Conservation (phyloP, 2,888 invertebrate genomes). For the Spilarctia lutea region DNA sequence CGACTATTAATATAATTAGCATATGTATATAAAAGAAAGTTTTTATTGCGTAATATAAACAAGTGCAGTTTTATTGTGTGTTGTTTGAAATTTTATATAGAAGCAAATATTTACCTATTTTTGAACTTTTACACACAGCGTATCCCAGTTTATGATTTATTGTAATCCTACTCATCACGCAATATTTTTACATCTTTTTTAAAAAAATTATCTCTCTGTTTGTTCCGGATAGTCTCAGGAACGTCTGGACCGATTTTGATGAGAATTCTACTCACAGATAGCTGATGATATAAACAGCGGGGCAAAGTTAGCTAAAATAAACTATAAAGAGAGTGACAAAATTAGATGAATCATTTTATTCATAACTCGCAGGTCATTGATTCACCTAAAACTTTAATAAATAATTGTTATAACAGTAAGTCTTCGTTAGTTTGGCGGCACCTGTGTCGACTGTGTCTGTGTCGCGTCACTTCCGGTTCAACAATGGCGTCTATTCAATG, state of each 20-base stretch:
- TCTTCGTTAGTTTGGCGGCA: constrained; percentile 9
- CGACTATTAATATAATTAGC: constrained; percentile 17
- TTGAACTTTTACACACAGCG: too few relatives aligned
- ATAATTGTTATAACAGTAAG: constrained; percentile 8
- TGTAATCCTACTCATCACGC: too few relatives aligned
- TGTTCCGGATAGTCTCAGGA: too few relatives aligned
- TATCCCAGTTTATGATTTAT: too few relatives aligned
- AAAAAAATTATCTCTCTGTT: too few relatives aligned
- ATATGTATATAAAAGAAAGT: constrained; percentile 16
- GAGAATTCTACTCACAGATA: too few relatives aligned
- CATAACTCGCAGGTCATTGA: constrained; percentile 8
- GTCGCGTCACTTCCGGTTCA: constrained; percentile 21
- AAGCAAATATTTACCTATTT: too few relatives aligned
- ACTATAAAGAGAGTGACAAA: background rate
- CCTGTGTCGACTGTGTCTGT: constrained; percentile 16
- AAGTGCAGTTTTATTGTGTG: background rate
- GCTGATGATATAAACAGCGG: too few relatives aligned
- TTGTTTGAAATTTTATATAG: background rate
- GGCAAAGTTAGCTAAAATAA: too few relatives aligned
- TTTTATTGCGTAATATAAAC: constrained; percentile 7
- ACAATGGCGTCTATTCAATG: constrained; percentile 24
- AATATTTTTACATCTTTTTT: too few relatives aligned
- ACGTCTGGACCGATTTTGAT: too few relatives aligned
- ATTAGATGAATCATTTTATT: constrained; percentile 17
- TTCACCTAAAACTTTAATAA: constrained; percentile 15